Percentiles rank a stretch among this genome's conserved stretches.
Conservation (phyloP, 2,113 vertebrate species). For the Panurus biarmicus region DNA sequence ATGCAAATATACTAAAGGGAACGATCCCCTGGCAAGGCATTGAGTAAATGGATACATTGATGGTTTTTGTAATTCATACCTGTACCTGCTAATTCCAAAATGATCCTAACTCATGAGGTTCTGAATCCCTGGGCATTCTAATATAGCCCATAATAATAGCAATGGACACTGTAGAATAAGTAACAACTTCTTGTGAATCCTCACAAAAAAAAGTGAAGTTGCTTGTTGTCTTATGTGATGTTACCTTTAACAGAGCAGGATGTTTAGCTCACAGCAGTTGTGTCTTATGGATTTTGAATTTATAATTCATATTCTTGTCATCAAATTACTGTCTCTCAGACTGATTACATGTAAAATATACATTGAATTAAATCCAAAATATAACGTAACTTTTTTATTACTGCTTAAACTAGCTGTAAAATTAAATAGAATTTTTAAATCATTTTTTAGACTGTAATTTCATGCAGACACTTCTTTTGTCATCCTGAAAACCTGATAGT, state of each 20-base stretch:
- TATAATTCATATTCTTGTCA: slow-evolving; percentile 12
- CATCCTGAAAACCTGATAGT: background rate
- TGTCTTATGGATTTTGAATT: background rate
- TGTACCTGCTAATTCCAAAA: background rate
- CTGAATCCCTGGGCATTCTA: background rate
- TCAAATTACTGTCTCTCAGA: background rate
- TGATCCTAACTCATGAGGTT: background rate
- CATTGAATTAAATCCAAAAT: background rate
- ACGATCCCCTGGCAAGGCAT: background rate
- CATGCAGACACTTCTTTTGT: background rate
- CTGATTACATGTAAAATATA: background rate
- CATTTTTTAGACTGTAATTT: background rate
- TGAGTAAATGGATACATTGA: background rate
- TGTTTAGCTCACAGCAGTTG: background rate
- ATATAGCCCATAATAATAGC: background rate
- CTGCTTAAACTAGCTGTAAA: background rate
- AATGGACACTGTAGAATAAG: background rate
- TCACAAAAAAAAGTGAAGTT: background rate
- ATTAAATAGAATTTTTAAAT: background rate
- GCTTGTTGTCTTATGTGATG: background rate
- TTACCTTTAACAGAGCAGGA: background rate
- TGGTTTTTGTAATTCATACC: background rate
- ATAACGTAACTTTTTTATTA: background rate
- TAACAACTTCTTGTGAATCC: background rate
- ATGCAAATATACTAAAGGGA: slow-evolving; percentile 37